A percentile compares a stretch with the other conserved stretches of the same genome.
Conservation (phyloP, 2,888 invertebrate genomes). For the Tanytarsus gracilentus region DNA sequence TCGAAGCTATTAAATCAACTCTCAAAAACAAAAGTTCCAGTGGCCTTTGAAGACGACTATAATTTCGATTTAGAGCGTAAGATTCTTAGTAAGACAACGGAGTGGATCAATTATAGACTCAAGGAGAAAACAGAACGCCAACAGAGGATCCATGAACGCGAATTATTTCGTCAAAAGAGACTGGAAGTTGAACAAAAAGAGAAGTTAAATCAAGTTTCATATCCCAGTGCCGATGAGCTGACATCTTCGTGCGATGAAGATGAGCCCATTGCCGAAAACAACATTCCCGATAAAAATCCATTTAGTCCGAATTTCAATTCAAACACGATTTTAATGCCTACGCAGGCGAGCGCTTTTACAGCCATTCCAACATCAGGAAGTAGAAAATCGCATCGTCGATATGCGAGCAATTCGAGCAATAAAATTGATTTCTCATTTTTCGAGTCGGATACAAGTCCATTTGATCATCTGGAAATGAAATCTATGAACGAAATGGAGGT, state of each 20-base stretch:
- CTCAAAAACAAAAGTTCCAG: conserved; percentile 40
- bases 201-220: conserved; percentile 51
- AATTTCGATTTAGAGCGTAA: conserved; percentile 66
- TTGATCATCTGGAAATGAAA: conserved; percentile 86
- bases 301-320: conserved; percentile 37
- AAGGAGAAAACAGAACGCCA: conserved; percentile 53
- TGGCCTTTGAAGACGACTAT: conserved; percentile 44
- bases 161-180: conserved; percentile 49
- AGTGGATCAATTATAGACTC: conserved; percentile 59
- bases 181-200: conserved; percentile 49
- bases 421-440: conserved; percentile 62
- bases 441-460: conserved; percentile 86
- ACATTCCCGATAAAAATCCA: conserved; percentile 15
- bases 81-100: conserved; percentile 60
- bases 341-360: conserved; percentile 31
- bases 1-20: conserved; percentile 48
- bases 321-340: conserved; percentile 42
- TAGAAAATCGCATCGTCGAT: conserved; percentile 21
- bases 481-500: conserved; percentile 88
- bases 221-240: conserved; percentile 53
- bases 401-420: conserved; percentile 31
- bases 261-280: conserved; percentile 44
- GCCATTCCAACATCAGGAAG: neutral
- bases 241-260: conserved; percentile 42
- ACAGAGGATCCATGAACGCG: conserved; percentile 51